Base-by-base conservation (phyloP, 2,888 invertebrate genomes). In the Myopa tessellatipennis region DNA sequence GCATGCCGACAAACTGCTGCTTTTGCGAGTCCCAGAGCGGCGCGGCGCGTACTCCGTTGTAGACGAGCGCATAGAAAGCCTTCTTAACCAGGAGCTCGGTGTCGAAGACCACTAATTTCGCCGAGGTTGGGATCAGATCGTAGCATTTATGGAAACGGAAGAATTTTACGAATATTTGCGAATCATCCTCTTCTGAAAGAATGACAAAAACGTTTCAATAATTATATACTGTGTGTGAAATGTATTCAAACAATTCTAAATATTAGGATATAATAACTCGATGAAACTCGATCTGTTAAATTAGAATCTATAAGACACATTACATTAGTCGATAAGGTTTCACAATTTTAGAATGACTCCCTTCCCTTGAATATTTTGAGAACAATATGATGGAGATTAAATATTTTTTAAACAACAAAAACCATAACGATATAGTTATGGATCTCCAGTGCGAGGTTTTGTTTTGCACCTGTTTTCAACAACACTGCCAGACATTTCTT, bases 121-220 rank as follows among this genome's bases (percentile, higher is more conserved):
- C 98, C 86, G 98, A 98, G 79, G 98, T 98, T 80, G 99, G 99
- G 89, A 99, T 98, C 90, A 99, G 93, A 92, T 99, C 99, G 91
- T 99, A 99, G 90, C 99, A 99, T 91, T 98, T 98, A 93, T 99
- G 99, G 90, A 98, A 98, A 90, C 97, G 97, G 94, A 99, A 99
- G 92, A 99, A 99, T 90, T 98, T 98, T 85, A 97, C 97, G 91
- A 97, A 98, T 88, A 98, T 98, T 91, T 97, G 96, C 87, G 96
- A 96, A 91, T 98, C 97, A 91, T 98, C 97, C 90, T 97, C 96
- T 92, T 97, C 97, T 97, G 94, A 16, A 87, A 88, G 79, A 81
- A 74, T 76, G 38, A 67, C 40, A 76, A 14, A 70, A n/a, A 77
- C 52, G 36, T 67, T 38, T 67, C 4, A 8, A 8, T n/a, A 16